Evolutionary conservation across 2,113 vertebrate species (phyloP), one percentile per base, ranked within the genome.

Genomic region (Cyprinodon brontotheroides): DNA sequence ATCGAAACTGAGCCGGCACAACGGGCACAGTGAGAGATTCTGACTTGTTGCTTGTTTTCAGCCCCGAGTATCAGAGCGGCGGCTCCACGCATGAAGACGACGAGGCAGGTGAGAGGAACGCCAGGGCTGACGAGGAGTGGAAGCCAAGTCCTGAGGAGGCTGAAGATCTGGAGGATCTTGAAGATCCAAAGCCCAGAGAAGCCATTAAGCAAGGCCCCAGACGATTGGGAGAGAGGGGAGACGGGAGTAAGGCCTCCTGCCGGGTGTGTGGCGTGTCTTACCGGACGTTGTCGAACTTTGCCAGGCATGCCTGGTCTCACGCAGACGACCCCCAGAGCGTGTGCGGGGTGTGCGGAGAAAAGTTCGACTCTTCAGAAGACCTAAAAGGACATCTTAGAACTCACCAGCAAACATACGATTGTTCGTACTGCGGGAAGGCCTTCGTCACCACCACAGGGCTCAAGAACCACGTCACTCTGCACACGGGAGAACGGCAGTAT

Each of bases 271-370:
- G 61, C 1, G 17, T 50, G 1, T 5, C 11, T 15, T 72, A 63
- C 70, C 6, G 17, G 3, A 12, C 7, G 3, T 1, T 11, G 37
- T 17, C 43, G 61, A 17, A 45, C 6, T 3, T 72, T 43, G 22
- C 39, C 73, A 83, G 70, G 76, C 89, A 90, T 57, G 72, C 77
- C 29, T 83, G 80, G 80, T 76, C 62, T 5, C 89, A 90, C 14
- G 11, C 36, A n/a, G 70, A 68, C 0, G 78, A 88, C 4, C 3
- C 17, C 0, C 37, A n/a, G 43, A 0, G 10, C 4, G 12, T 67
- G 0, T 90, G 89, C 5, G 86, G 80, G 0, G 83, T 90, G 1
- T 90, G 89, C 4, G 86, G 78, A 0, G 61, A 72, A 4, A 37
- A 1, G 0, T 78, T 62, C 0, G 12, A 29, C 0, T 63, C 77